Percentiles rank a stretch among this genome's conserved stretches.
phyloP scores from a whole-genome alignment of 2,113 vertebrate species.

The Scytalopus superciliaris region DNA sequence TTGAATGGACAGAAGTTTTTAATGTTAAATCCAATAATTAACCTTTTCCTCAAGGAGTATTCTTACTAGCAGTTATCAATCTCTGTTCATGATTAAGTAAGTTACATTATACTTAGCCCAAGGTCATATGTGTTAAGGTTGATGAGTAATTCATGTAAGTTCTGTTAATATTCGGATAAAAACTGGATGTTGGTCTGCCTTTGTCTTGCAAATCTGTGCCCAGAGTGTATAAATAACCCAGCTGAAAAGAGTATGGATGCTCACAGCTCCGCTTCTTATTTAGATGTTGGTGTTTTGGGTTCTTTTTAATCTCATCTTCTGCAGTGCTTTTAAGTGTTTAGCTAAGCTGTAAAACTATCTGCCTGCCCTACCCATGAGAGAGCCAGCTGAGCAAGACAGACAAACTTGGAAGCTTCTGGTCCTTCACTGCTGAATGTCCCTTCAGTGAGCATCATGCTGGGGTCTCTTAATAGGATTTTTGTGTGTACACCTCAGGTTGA shows the following conservation, averaged over 20 bases:
- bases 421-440: neutral
- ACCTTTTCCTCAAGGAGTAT: neutral
- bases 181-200: neutral
- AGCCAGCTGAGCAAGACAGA: neutral
- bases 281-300: neutral
- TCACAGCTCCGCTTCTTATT: neutral
- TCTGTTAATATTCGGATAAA: neutral
- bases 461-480: constrained; percentile 46
- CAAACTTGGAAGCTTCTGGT: neutral
- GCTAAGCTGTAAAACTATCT: neutral
- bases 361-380: neutral
- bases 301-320: neutral
- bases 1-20: neutral
- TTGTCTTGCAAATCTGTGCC: neutral
- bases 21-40: neutral
- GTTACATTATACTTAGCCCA: neutral
- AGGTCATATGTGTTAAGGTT: neutral
- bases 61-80: neutral
- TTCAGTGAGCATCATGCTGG: constrained; percentile 23
- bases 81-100: neutral
- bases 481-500: neutral
- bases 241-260: neutral
- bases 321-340: neutral
- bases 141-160: neutral
- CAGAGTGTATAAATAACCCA: neutral